Evolutionary conservation across 2,113 vertebrate genomes (phyloP).

Genomic region (Xiphophorus maculatus): DNA sequence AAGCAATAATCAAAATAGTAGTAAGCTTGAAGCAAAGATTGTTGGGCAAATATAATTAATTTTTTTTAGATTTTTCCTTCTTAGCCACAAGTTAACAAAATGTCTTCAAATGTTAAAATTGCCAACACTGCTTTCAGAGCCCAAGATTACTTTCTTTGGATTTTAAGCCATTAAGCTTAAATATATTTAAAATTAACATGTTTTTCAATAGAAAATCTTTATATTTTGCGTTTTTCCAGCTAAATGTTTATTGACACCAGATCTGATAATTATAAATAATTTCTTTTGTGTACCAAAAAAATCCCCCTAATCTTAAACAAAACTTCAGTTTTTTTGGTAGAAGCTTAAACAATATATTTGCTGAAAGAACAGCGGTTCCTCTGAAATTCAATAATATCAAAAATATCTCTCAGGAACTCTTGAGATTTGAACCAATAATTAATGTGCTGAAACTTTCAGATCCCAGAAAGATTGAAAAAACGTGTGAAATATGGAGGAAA

Average conservation of each 20-base stretch:
- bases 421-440: conserved; percentile 26
- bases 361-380: background rate
- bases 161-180: background rate
- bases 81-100: too few relatives aligned
- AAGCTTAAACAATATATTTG: background rate
- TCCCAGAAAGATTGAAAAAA: conserved; percentile 22
- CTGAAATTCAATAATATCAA: conserved; percentile 1
- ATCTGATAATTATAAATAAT: background rate
- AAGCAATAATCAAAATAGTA: too few relatives aligned
- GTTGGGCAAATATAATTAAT: too few relatives aligned
- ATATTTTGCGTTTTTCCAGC: too few relatives aligned
- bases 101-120: too few relatives aligned
- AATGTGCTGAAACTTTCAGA: conserved; percentile 18
- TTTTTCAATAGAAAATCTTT: background rate
- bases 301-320: too few relatives aligned
- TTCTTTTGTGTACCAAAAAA: background rate
- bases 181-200: too few relatives aligned
- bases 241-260: background rate
- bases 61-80: too few relatives aligned
- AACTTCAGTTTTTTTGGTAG: background rate
- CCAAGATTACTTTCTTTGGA: background rate
- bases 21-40: too few relatives aligned
- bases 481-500: conserved; percentile 20
- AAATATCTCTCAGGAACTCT: background rate
- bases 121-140: too few relatives aligned